Evolutionary conservation across 1,140 invertebrate genomes (phyloP).

Genomic region (Achatina immaculata): DNA sequence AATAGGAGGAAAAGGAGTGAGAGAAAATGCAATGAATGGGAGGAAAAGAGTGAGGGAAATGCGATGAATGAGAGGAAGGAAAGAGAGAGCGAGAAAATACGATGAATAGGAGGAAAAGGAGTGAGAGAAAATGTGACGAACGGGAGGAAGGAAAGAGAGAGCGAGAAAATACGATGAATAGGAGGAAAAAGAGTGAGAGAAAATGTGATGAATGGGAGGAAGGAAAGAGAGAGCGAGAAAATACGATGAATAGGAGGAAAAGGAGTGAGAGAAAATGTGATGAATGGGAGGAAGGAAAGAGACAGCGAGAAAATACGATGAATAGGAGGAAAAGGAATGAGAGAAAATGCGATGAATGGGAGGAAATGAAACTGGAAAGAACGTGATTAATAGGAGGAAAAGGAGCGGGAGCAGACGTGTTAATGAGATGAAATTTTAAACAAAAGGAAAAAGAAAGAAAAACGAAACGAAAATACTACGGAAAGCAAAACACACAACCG

Average conservation of each 20-base stretch:
- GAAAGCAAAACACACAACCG: neutral
- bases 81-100: neutral
- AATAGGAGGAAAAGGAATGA: too few relatives aligned
- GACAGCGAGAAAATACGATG: too few relatives aligned
- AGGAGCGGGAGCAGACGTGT: constrained; percentile 54
- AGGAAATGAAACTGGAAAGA: too few relatives aligned
- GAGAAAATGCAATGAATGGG: constrained; percentile 16
- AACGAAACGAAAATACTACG: neutral
- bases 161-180: neutral
- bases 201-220: constrained; percentile 12
- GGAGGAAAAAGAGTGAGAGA: neutral
- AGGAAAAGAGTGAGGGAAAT: too few relatives aligned
- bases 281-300: too few relatives aligned
- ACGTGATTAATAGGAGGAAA: neutral
- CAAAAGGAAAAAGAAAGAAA: neutral
- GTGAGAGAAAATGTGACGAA: constrained; percentile 39
- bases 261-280: too few relatives aligned
- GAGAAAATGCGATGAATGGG: too few relatives aligned
- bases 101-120: constrained; percentile 22
- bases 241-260: too few relatives aligned
- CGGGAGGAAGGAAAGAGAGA: constrained; percentile 33
- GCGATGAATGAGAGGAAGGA: neutral
- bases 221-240: too few relatives aligned
- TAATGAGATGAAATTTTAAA: constrained; percentile 62
- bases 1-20: neutral